These are phyloP conservation scores for Cotesia congregata DNA, from an alignment of 2,888 invertebrate species.

Conservation along the genomic window DNA sequence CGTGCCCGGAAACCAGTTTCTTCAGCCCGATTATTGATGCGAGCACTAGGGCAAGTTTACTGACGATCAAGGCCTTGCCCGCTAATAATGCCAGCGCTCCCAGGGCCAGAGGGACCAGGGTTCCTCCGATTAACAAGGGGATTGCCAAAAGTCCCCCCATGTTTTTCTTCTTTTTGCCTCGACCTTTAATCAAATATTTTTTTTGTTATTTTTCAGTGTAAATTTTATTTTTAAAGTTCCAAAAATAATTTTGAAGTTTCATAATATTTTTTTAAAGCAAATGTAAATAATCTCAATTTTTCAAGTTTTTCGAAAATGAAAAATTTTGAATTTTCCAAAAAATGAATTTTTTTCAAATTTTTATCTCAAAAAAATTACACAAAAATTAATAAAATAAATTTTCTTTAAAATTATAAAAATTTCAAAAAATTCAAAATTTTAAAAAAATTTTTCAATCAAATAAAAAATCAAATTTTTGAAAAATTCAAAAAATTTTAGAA, in stretches of 20 bases:
- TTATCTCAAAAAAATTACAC: conserved; percentile 4
- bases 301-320: no score
- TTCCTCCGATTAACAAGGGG: conserved; percentile 84
- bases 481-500: not conserved
- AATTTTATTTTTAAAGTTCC: no score
- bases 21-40: conserved; percentile 89
- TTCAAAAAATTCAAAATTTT: no score
- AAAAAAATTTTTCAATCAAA: not conserved
- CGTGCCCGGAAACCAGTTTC: conserved; percentile 81
- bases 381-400: not conserved
- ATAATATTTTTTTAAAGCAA: no score
- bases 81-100: conserved; percentile 86
- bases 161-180: conserved; percentile 81
- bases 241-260: no score
- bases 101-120: conserved; percentile 85
- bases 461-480: not conserved
- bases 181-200: conserved; percentile 63
- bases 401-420: not conserved
- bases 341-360: no score
- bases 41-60: conserved; percentile 85
- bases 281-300: no score
- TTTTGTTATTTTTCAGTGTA: not conserved
- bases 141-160: conserved; percentile 82
- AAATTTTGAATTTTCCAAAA: no score
- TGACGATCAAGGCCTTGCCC: conserved; percentile 88